phyloP scores from a whole-genome alignment of 2,888 invertebrate genomes.

The Digitonthophagus gazella region DNA sequence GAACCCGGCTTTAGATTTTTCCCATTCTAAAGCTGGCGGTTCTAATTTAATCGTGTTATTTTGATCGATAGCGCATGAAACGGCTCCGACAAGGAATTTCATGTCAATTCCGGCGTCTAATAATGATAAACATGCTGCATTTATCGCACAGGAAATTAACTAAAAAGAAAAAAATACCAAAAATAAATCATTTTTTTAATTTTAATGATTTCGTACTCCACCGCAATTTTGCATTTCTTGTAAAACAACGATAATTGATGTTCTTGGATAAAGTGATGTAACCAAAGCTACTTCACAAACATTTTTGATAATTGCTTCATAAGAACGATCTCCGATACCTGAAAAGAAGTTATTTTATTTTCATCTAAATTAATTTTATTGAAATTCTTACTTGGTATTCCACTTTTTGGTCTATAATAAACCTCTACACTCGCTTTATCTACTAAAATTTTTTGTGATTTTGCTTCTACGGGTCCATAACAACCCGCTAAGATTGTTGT shows the following conservation, averaged over 20 bases:
- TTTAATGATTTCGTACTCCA: conserved; percentile 57
- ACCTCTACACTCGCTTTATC: conserved; percentile 81
- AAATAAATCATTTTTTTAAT: conserved; percentile 21
- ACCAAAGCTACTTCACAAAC: conserved; percentile 74
- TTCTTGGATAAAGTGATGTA: conserved; percentile 73
- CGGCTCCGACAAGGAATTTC: conserved; percentile 77
- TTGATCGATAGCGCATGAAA: conserved; percentile 68
- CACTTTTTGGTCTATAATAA: conserved; percentile 72
- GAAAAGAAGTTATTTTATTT: conserved; percentile 25
- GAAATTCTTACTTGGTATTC: conserved; percentile 62
- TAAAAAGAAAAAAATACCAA: conserved; percentile 45
- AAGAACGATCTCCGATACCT: conserved; percentile 67
- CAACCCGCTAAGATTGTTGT: conserved; percentile 75
- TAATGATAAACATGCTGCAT: conserved; percentile 79
- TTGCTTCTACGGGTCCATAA: conserved; percentile 81
- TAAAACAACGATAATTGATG: conserved; percentile 73
- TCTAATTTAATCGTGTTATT: conserved; percentile 54
- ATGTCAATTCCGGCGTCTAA: conserved; percentile 82
- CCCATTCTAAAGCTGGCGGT: conserved; percentile 47
- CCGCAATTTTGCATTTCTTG: conserved; percentile 87
- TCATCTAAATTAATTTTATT: background rate
- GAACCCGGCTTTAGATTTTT: conserved; percentile 61
- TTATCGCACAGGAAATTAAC: conserved; percentile 78
- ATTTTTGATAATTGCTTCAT: conserved; percentile 72
- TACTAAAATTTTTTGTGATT: conserved; percentile 70